phyloP scores from a whole-genome alignment of 1,140 invertebrate species.

The Aphaenogaster floridana region DNA sequence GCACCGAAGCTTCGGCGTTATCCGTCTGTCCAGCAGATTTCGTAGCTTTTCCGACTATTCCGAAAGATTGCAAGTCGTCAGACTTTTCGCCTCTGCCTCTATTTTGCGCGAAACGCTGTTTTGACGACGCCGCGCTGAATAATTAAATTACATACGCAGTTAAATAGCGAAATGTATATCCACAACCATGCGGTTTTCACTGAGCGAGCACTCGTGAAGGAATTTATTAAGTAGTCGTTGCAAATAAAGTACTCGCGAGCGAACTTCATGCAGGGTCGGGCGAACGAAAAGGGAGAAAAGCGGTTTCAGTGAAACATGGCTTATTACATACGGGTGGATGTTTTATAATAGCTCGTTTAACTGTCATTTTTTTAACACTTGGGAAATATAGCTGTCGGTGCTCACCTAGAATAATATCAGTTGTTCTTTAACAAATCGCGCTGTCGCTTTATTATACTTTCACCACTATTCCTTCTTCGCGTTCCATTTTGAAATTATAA shows the following conservation, averaged over 20 bases:
- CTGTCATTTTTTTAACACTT: background rate
- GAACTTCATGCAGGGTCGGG: background rate
- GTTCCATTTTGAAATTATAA: slow-evolving; percentile 18
- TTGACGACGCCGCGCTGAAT: background rate
- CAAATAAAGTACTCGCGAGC: slow-evolving; percentile 24
- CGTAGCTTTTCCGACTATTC: background rate
- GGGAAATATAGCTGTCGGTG: slow-evolving; percentile 9
- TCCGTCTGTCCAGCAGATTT: background rate
- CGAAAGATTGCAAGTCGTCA: background rate
- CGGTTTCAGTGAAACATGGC: background rate
- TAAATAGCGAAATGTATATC: slow-evolving; percentile 28
- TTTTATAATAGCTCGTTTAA: slow-evolving; percentile 30
- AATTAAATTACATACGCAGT: slow-evolving; percentile 11
- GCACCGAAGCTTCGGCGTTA: background rate
- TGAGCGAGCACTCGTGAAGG: background rate
- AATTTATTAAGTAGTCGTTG: slow-evolving; percentile 1
- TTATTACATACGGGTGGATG: slow-evolving; percentile 4
- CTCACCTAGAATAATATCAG: background rate
- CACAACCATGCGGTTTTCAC: background rate
- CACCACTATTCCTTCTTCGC: background rate
- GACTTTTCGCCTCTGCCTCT: background rate
- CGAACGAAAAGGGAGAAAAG: slow-evolving; percentile 12
- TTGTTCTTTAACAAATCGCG: slow-evolving; percentile 11
- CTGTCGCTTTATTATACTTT: background rate
- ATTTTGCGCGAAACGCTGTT: background rate